Base-by-base conservation (phyloP, 1,140 invertebrate species). In the Solenopsis fugax region DNA sequence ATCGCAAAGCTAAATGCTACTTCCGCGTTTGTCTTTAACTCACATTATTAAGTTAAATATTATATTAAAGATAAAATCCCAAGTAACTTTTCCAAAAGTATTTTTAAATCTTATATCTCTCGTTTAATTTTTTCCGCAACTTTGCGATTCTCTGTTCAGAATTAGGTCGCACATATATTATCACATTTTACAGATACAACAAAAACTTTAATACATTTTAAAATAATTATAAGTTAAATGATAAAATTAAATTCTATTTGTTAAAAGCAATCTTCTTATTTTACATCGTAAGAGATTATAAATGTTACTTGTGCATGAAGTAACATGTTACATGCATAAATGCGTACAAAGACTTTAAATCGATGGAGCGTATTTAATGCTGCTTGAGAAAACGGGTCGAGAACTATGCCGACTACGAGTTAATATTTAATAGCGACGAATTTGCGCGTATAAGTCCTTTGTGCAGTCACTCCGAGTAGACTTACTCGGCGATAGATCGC, bases 381-480 rank as follows among this genome's bases (percentile, higher is more conserved):
- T 48, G 56, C 24, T n/a, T 7, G 41, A 52, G 58, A 50, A 67
- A 78, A 67, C 4, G 29, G n/a, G 18, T 65, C 76, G 45, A 18
- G 60, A 52, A 78, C 45, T 41, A 34, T 65, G 29, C 13, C 21
- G n/a, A 60, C 9, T 24, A 29, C 48, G 9, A 52, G 29, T 37
- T 67, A 67, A 80, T 67, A 52, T 80, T 37, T 80, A 52, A 69
- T 48, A 29, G 7, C n/a, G 29, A 13, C 77, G 62, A 80, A 80
- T 67, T 80, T 69, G 18, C 18, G 60, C 18, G n/a, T 37, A 54
- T 29, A 62, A n/a, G 9, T 80, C 7, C 45, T 52, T 80, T 67
- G n/a, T 67, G 62, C 60, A 52, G 62, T 67, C 24, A 37, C 41
- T 64, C 10, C 48, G 4, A 48, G 16, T 4, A 48, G 41, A 60